Evolutionary conservation across 2,797 vertebrate species (phyloP).

Genomic region (Synanceia verrucosa): DNA sequence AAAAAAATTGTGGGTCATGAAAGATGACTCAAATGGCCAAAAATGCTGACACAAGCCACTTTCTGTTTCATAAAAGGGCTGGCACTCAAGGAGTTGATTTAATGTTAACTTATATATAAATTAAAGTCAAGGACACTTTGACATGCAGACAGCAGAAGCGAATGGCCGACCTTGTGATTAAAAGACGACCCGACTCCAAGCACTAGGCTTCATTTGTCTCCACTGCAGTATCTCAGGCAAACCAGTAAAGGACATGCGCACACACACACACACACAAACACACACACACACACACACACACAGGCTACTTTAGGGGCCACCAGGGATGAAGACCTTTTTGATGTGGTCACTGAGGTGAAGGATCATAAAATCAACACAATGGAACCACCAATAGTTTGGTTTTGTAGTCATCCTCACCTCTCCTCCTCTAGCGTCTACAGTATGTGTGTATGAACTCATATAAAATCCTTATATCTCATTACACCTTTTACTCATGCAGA

Average conservation of each 20-base stretch:
- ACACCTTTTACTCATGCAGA: background rate
- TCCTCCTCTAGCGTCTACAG: background rate
- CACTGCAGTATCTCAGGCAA: constrained; percentile 1
- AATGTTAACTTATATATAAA: too few relatives aligned
- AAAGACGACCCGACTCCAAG: too few relatives aligned
- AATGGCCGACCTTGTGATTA: too few relatives aligned
- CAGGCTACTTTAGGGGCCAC: background rate
- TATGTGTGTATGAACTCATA: constrained; percentile 2
- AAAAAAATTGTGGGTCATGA: too few relatives aligned
- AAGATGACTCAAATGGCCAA: too few relatives aligned
- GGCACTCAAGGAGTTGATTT: too few relatives aligned
- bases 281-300: background rate
- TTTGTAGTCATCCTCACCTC: background rate
- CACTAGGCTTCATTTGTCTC: too few relatives aligned
- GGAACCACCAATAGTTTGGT: constrained; percentile 11
- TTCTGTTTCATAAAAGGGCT: too few relatives aligned
- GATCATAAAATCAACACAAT: constrained; percentile 39
- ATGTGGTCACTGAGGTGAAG: background rate
- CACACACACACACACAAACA: constrained; percentile 11
- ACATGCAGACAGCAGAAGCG: too few relatives aligned
- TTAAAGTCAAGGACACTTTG: too few relatives aligned
- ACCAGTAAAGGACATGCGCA: background rate
- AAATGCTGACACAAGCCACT: too few relatives aligned
- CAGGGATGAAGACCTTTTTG: constrained; percentile 2
- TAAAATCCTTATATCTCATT: background rate